Evolutionary conservation across 2,888 invertebrate genomes (phyloP).

Genomic region (Ethmia dodecea): DNA sequence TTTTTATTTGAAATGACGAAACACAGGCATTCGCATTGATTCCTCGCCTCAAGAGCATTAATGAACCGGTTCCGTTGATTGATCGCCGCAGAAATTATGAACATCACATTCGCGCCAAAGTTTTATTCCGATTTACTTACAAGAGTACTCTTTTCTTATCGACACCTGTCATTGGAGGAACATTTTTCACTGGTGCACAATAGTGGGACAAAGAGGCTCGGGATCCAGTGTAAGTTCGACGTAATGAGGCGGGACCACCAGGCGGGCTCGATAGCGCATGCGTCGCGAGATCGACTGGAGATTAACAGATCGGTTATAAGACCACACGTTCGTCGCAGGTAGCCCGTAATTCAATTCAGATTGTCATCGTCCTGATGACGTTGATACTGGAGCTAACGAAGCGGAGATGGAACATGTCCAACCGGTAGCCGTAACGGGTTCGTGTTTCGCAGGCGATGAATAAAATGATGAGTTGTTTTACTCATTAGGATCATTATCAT

Average conservation of each 20-base stretch:
- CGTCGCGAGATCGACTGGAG: conserved; percentile 64
- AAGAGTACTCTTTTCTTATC: conserved; percentile 47
- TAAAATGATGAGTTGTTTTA: conserved; percentile 32
- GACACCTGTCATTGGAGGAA: conserved; percentile 62
- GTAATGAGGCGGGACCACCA: conserved; percentile 74
- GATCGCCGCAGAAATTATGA: conserved; percentile 50
- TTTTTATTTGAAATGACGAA: conserved; percentile 41
- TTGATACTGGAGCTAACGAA: conserved; percentile 70
- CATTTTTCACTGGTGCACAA: conserved; percentile 70
- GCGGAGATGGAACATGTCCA: conserved; percentile 50
- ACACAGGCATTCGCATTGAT: conserved; percentile 33
- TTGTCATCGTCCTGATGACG: conserved; percentile 73
- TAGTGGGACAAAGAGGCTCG: conserved; percentile 51
- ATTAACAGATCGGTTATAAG: conserved; percentile 64
- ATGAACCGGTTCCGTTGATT: conserved; percentile 49
- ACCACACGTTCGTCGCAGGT: conserved; percentile 74
- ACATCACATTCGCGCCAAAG: conserved; percentile 39
- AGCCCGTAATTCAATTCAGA: conserved; percentile 74
- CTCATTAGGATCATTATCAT: conserved; percentile 16
- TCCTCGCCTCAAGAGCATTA: conserved; percentile 37
- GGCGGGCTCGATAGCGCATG: conserved; percentile 58
- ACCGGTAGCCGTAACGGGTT: conserved; percentile 59
- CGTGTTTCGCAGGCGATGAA: conserved; percentile 37
- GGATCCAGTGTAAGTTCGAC: conserved; percentile 47
- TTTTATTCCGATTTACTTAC: conserved; percentile 19